Percentiles rank a stretch among this genome's conserved stretches.
Evolutionary conservation across 2,797 vertebrate genomes (phyloP).

Genomic region (Neomorphus geoffroyi): DNA sequence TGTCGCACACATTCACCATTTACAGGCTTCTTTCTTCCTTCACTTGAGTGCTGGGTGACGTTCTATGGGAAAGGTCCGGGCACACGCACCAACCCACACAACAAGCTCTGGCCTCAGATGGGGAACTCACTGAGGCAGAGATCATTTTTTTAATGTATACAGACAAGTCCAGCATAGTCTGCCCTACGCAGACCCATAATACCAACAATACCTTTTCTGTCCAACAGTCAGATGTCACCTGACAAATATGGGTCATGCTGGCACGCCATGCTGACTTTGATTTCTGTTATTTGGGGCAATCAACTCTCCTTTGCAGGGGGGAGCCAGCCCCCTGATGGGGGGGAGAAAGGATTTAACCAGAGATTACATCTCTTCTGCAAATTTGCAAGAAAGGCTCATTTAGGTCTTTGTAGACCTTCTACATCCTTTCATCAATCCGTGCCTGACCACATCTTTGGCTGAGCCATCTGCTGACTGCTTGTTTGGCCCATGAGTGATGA

Average conservation of each 20-base stretch:
- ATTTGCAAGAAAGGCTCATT: conserved; percentile 54
- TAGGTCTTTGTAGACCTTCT: conserved; percentile 26
- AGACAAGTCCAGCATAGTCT: background rate
- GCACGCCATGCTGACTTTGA: background rate
- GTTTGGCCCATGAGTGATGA: background rate
- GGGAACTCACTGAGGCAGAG: background rate
- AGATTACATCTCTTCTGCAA: conserved; percentile 46
- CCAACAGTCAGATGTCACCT: conserved; percentile 42
- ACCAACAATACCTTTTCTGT: background rate
- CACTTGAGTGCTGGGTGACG: rapidly evolving
- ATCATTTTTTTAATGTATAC: background rate
- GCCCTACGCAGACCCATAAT: rapidly evolving
- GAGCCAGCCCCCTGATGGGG: background rate
- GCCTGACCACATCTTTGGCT: background rate
- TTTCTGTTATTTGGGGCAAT: conserved; percentile 56
- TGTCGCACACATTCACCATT: background rate
- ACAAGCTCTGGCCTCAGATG: background rate
- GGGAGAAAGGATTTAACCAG: conserved; percentile 32
- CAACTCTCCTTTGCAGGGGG: conserved; percentile 4
- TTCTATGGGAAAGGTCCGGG: background rate
- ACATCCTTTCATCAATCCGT: conserved; percentile 13
- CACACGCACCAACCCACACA: background rate
- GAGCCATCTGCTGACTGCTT: conserved; percentile 45
- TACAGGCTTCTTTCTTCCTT: background rate
- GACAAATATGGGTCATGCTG: conserved; percentile 33